These are phyloP conservation scores for Zaprionus nigranus DNA, from an alignment of 1,140 invertebrate genomes.

Conservation along the genomic window DNA sequence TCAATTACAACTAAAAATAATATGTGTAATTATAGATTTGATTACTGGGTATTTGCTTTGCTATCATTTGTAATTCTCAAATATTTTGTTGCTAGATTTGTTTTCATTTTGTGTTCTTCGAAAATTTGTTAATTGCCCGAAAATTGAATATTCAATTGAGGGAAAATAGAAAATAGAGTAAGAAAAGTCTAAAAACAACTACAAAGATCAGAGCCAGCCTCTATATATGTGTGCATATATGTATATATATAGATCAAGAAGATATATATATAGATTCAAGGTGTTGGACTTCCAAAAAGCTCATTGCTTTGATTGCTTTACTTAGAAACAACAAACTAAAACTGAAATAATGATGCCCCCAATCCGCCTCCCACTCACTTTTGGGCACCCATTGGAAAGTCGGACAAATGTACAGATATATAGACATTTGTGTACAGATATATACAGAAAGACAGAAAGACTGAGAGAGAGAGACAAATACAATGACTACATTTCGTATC, in stretches of 20 bases:
- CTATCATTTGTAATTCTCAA: neutral
- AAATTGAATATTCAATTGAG: conserved; percentile 76
- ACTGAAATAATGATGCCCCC: conserved; percentile 14
- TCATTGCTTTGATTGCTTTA: conserved; percentile 52
- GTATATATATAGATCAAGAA: neutral
- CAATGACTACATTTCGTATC: conserved; percentile 33
- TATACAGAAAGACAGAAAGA: neutral
- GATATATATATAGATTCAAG: conserved; percentile 11
- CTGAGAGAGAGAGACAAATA: conserved; percentile 11
- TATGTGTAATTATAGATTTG: too few species aligned
- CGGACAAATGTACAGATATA: conserved; percentile 39
- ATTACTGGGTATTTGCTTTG: neutral
- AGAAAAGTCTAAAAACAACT: conserved; percentile 15
- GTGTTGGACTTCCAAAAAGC: conserved; percentile 12
- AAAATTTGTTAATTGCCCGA: conserved; percentile 73
- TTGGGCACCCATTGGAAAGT: conserved; percentile 38
- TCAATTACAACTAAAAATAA: too few species aligned
- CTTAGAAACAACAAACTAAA: conserved; percentile 41
- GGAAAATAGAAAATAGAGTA: conserved; percentile 41
- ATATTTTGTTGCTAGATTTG: conserved; percentile 30
- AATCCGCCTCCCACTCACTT: neutral
- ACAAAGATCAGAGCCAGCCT: conserved; percentile 24
- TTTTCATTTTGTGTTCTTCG: conserved; percentile 63
- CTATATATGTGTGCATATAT: conserved; percentile 7
- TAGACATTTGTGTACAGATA: conserved; percentile 7